Conservation (phyloP, 2,888 invertebrate species). For the Drosophila melanosoma region DNA sequence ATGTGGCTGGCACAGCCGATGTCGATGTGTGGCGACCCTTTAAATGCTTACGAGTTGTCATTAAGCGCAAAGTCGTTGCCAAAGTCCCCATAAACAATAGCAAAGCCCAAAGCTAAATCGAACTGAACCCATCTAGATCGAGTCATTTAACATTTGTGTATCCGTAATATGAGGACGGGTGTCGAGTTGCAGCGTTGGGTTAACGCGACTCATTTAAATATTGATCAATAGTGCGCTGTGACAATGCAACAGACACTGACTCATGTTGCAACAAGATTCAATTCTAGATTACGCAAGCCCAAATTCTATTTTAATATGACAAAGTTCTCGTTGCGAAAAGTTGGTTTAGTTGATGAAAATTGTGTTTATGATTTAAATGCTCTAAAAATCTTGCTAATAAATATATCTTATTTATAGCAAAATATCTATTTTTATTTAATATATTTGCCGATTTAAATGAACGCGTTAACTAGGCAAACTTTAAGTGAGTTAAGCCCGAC, state of each 20-base stretch:
- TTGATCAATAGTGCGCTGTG: conserved; percentile 14
- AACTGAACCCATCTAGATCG: conserved; percentile 11
- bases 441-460: neutral
- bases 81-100: conserved; percentile 75
- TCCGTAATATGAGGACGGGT: conserved; percentile 40
- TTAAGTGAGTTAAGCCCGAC: neutral
- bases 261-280: neutral
- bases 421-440: neutral
- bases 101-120: conserved; percentile 43
- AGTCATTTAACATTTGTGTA: conserved; percentile 34
- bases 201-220: conserved; percentile 24
- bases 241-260: neutral
- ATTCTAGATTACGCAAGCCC: neutral
- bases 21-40: conserved; percentile 59
- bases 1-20: conserved; percentile 18
- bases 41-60: conserved; percentile 70
- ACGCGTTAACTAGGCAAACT: neutral
- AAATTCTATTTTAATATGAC: neutral
- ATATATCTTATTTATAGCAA: neutral
- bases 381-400: neutral
- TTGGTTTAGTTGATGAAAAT: neutral
- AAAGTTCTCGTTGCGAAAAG: neutral
- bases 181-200: conserved; percentile 30
- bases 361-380: neutral
- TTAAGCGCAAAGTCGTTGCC: conserved; percentile 75